phyloP scores from a whole-genome alignment of 2,113 vertebrate species.

The Clarias gariepinus region DNA sequence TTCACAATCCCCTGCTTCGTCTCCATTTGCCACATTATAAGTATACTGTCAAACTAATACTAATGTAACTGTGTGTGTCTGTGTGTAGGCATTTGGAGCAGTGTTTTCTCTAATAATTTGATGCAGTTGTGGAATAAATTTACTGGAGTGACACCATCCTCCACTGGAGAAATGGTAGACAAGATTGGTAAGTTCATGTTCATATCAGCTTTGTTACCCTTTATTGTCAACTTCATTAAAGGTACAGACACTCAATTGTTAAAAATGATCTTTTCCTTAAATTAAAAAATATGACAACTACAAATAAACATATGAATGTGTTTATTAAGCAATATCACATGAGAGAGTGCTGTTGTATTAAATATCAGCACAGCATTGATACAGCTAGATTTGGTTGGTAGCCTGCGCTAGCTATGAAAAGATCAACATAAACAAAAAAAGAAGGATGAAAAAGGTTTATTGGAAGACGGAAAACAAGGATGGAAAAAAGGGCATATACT shows the following conservation, averaged over 20 bases:
- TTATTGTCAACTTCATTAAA: neutral
- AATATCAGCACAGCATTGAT: too few relatives aligned
- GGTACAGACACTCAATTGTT: neutral
- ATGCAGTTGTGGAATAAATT: constrained; percentile 6
- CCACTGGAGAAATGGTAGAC: constrained; percentile 18
- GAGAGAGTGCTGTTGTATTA: too few relatives aligned
- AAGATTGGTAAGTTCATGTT: constrained; percentile 36
- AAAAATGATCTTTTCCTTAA: neutral
- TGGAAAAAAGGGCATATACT: too few relatives aligned
- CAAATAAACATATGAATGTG: too few relatives aligned
- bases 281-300: too few relatives aligned
- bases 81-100: constrained; percentile 61
- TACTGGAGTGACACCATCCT: constrained; percentile 34
- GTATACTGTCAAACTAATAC: neutral
- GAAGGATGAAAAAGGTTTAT: too few relatives aligned
- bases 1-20: too few relatives aligned
- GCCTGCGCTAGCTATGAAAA: too few relatives aligned
- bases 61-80: neutral
- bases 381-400: too few relatives aligned
- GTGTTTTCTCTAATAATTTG: constrained; percentile 54
- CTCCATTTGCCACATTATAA: neutral
- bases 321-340: too few relatives aligned
- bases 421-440: too few relatives aligned
- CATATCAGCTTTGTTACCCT: neutral
- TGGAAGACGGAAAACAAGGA: too few relatives aligned